These are phyloP conservation scores for Sebastes nivosus DNA, from an alignment of 2,797 vertebrate species.

Conservation along the genomic window DNA sequence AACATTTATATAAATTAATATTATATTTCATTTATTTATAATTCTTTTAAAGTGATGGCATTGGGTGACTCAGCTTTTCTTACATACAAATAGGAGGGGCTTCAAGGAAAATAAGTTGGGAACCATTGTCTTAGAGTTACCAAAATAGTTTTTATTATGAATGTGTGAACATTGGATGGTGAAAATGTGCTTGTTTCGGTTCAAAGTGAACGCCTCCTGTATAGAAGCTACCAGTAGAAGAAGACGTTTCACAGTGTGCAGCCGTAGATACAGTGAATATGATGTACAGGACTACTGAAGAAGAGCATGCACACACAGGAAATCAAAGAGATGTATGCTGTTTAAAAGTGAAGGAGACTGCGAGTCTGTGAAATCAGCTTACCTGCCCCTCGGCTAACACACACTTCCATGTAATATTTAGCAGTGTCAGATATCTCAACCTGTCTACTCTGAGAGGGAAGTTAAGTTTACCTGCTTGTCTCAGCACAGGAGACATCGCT, in stretches of 20 bases:
- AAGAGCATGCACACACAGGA: neutral
- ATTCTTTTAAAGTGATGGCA: too few species aligned
- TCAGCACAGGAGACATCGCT: constrained; percentile 61
- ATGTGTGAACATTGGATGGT: neutral
- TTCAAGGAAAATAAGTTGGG: too few species aligned
- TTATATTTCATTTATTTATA: too few species aligned
- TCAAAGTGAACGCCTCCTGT: neutral
- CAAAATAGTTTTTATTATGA: neutral
- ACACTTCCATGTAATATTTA: constrained; percentile 78
- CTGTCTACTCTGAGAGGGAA: constrained; percentile 61
- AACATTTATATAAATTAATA: too few species aligned
- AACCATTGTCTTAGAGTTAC: too few species aligned
- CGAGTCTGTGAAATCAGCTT: neutral
- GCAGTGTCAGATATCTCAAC: constrained; percentile 81
- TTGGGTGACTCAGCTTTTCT: too few species aligned
- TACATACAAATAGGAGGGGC: too few species aligned
- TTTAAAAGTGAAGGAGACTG: neutral
- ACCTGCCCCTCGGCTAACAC: constrained; percentile 60
- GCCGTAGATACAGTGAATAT: neutral
- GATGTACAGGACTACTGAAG: neutral
- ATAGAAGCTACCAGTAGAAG: neutral
- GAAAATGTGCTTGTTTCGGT: neutral
- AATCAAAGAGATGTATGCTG: constrained; percentile 9
- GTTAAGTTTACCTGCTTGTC: constrained; percentile 71
- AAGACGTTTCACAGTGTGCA: neutral